phyloP scores from a whole-genome alignment of 2,888 invertebrate species.

The Tortrix viridana region DNA sequence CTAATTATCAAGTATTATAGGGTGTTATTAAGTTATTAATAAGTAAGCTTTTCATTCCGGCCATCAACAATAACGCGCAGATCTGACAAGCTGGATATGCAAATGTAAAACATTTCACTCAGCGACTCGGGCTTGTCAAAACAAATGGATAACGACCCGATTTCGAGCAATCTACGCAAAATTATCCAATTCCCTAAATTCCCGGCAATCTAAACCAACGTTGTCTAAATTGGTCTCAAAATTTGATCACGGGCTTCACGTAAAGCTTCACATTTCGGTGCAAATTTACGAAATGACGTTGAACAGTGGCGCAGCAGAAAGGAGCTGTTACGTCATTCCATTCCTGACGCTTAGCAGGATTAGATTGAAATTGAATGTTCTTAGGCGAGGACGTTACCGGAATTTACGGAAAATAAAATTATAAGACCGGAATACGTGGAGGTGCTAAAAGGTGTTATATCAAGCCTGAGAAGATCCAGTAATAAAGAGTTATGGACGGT shows the following conservation, averaged over 20 bases:
- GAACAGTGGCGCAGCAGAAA: slow-evolving; percentile 45
- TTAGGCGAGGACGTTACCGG: slow-evolving; percentile 51
- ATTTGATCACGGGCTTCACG: slow-evolving; percentile 50
- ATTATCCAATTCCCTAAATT: slow-evolving; percentile 42
- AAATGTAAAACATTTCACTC: neutral
- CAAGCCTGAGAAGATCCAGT: slow-evolving; percentile 4
- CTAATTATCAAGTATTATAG: no score
- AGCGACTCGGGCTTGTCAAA: neutral
- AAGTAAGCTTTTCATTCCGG: no score
- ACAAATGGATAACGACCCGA: slow-evolving; percentile 3
- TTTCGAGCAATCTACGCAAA: slow-evolving; percentile 30
- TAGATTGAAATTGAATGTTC: slow-evolving; percentile 72
- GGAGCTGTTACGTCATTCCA: slow-evolving; percentile 62
- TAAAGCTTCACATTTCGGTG: slow-evolving; percentile 51
- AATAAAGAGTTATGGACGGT: slow-evolving; percentile 30
- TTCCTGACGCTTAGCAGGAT: slow-evolving; percentile 57
- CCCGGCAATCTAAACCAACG: slow-evolving; percentile 43
- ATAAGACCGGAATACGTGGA: slow-evolving; percentile 33
- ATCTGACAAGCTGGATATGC: neutral
- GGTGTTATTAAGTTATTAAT: no score
- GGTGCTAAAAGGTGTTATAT: slow-evolving; percentile 4
- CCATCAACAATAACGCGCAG: no score
- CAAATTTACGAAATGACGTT: slow-evolving; percentile 51
- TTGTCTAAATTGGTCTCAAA: slow-evolving; percentile 47
- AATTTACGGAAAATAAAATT: slow-evolving; percentile 40